These are phyloP conservation scores for Hippocampus kuda DNA, from an alignment of 2,797 vertebrate genomes.

Conservation along the genomic window DNA sequence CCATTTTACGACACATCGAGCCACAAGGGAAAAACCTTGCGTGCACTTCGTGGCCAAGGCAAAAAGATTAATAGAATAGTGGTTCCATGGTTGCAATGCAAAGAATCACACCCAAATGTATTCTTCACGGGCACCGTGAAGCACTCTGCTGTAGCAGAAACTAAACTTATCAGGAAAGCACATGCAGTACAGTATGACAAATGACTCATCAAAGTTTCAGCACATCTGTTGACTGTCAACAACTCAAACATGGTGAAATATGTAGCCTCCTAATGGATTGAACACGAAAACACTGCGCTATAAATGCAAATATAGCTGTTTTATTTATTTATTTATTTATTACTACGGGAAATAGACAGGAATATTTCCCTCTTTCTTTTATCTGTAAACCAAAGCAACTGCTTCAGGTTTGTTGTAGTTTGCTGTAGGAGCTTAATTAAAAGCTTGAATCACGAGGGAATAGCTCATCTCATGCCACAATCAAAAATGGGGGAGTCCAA, in stretches of 20 bases:
- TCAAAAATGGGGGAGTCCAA: not conserved
- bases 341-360: not conserved
- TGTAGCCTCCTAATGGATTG: not conserved
- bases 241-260: slow-evolving; percentile 13
- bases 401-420: not conserved
- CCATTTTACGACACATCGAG: not conserved
- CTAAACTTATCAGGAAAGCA: slow-evolving; percentile 30
- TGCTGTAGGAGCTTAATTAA: too few relatives aligned
- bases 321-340: not conserved
- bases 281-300: slow-evolving; percentile 2
- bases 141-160: slow-evolving; percentile 5
- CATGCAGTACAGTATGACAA: slow-evolving; percentile 27
- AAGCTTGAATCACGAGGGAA: not conserved
- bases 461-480: not conserved
- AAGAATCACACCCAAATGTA: not conserved
- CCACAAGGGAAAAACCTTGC: not conserved
- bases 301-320: not conserved
- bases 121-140: slow-evolving; percentile 10
- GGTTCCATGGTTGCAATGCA: not conserved
- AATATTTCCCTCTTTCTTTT: not conserved
- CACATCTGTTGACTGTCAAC: slow-evolving; percentile 41
- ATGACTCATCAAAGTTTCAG: slow-evolving; percentile 26
- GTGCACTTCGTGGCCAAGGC: not conserved
- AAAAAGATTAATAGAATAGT: slow-evolving; percentile 5
- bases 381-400: not conserved